Base-by-base conservation (phyloP, 1,140 invertebrate species). In the Hormaphis cornu region DNA sequence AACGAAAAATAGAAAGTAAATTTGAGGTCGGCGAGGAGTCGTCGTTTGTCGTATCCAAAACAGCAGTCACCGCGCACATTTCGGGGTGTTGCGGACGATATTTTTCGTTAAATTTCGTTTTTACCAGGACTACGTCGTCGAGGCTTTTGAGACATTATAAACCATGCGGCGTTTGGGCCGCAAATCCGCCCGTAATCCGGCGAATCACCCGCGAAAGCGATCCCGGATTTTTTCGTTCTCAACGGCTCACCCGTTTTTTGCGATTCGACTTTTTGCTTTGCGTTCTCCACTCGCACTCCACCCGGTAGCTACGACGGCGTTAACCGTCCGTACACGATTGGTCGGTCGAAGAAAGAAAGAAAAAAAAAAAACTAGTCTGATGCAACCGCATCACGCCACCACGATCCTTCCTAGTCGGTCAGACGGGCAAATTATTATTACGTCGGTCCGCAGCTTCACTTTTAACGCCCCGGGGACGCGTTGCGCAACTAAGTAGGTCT, bases 401-500 rank as follows among this genome's bases (percentile, higher is more conserved):
- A 33, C 50, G 46, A 66, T 66, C 61, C 61, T 66, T 66, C 61
- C 61, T 66, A 66, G 61, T 50, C 61, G 61, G 61, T 66, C 61
- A 66, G 61, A 66, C 61, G 44, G 50, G 61, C 61, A 50, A 66
- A 66, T 66, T 66, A 35, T n/a, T 2, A 63, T 24, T 66, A 48
- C 8, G 16, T 46, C 42, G 4, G 16, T 46, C 12, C 42, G n/a
- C 61, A 46, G 61, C 61, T 66, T 66, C 61, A 50, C 61, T 66
- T 66, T 48, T 66, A 20, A 50, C n/a, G 46, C 61, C 42, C 61
- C 26, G 61, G 44, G 61, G 30, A 50, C 18, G 26, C 12, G 61
- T 66, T 66, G 46, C 44, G 61, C 61, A 66, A 66, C 61, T 66
- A 66, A 66, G 61, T 66, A 66, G 61, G 61, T 66, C 61, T 66